Conservation (phyloP, 2,113 vertebrate genomes). For the Ceyx cyanopectus region DNA sequence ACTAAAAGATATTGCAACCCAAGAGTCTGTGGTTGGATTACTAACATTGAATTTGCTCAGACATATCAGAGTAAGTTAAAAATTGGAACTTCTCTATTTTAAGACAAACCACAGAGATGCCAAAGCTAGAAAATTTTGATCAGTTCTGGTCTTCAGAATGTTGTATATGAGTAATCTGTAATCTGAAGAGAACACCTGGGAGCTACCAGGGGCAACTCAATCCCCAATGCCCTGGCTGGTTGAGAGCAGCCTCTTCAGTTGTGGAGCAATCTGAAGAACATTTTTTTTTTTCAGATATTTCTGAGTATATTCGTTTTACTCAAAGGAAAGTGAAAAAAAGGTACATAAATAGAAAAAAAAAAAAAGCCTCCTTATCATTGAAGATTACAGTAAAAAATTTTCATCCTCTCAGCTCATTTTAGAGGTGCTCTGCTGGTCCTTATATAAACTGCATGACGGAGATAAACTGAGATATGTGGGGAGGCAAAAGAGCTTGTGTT, state of each 20-base stretch:
- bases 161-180: neutral
- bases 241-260: neutral
- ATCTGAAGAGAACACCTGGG: neutral
- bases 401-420: neutral
- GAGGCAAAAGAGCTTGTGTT: neutral
- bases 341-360: neutral
- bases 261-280: neutral
- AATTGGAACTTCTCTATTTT: neutral
- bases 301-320: neutral
- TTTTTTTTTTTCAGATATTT: neutral
- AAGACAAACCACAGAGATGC: neutral
- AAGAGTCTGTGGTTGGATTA: neutral
- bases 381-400: neutral
- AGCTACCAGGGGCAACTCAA: neutral
- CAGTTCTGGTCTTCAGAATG: neutral
- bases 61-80: neutral
- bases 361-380: neutral
- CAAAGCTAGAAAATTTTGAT: neutral
- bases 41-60: neutral
- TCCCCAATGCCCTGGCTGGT: neutral
- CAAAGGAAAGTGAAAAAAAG: neutral
- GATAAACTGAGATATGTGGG: neutral
- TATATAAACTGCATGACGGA: neutral
- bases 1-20: neutral
- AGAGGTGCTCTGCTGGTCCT: neutral